Base-by-base conservation (phyloP, 2,888 invertebrate species). In the Junonia oenone region DNA sequence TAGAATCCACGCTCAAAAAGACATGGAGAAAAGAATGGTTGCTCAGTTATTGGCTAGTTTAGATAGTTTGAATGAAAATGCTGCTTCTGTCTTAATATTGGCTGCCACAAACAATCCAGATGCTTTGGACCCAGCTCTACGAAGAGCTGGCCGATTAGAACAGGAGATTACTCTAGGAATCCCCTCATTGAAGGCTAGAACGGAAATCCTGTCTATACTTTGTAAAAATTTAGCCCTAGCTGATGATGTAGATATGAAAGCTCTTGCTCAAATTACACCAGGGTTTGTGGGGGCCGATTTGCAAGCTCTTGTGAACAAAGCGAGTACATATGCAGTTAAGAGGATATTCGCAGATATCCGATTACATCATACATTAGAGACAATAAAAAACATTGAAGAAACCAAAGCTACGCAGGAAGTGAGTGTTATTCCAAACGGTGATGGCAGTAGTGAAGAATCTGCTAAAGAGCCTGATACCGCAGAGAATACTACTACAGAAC, bases 251-350 rank as follows among this genome's bases (percentile, higher is more conserved):
- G 93, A 95, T 76, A 93, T 94, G 71, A 87, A 92, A 54, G 84
- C 90, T 48, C 83, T 99, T 61, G 97, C 98, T 19, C 93, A 94
- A 68, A 91, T 95, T 49, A 98, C 98, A 6, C 99, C 99, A 0
- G 99, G 99, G 0, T 99, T 95, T 90, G 99, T 99, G 31, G 99
- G 98, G 11, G 98, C 97, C 3, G 98, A 99, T 91, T 88, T 99
- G 65, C 92, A 95, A 78, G 94, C 97, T 0, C 89, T 99, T 51
- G 93, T 96, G 0, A 92, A 96, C 61, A 97, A 98, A 82, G 97
- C 99, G 1, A 96, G 97, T 8, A 95, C 97, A 76, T 93, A 93
- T 65, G 98, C 98, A 43, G 95, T 98, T 0, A 95, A 96, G 72
- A 79, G 90, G 65, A 83, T 89, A 55, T 90, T 91, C 70, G 68